phyloP scores from a whole-genome alignment of 2,888 invertebrate species.

The Hirtodrosophila histrioides region DNA sequence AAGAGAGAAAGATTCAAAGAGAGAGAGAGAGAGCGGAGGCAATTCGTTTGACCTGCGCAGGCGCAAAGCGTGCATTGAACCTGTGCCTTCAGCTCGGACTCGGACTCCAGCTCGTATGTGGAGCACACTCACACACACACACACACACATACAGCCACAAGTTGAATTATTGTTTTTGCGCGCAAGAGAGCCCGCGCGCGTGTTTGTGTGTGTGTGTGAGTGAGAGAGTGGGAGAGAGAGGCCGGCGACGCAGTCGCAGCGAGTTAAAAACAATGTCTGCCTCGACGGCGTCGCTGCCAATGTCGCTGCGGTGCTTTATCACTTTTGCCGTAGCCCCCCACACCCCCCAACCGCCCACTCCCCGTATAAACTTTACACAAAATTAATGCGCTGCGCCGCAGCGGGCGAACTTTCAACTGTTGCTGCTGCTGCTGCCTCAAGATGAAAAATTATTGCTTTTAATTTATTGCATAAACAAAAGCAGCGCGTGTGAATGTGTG shows the following conservation, averaged over 20 bases:
- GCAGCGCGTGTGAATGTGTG: conserved; percentile 42
- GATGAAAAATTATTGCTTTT: conserved; percentile 84
- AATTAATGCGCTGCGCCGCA: conserved; percentile 79
- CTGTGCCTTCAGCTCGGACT: conserved; percentile 47
- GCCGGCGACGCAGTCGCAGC: conserved; percentile 68
- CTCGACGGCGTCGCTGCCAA: conserved; percentile 56
- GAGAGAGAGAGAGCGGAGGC: conserved; percentile 20
- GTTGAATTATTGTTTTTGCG: conserved; percentile 76
- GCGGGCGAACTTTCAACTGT: conserved; percentile 81
- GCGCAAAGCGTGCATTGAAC: conserved; percentile 80
- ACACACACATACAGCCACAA: conserved; percentile 52
- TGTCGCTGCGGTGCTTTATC: conserved; percentile 77
- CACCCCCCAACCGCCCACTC: not conserved
- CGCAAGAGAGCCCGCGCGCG: not conserved
- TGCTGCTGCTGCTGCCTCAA: conserved; percentile 73
- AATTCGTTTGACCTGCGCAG: conserved; percentile 76
- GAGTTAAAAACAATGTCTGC: conserved; percentile 76
- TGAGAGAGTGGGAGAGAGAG: not conserved
- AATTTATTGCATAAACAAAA: conserved; percentile 83
- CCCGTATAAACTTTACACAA: conserved; percentile 71
- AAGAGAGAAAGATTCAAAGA: conserved; percentile 11
- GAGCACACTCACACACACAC: conserved; percentile 67
- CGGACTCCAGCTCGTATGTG: conserved; percentile 54
- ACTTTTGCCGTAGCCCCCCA: conserved; percentile 54
- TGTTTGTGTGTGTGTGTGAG: too few species aligned